Evolutionary conservation across 37 sponge, comb jelly and placozoan species (phyloP), one percentile per base, ranked within the genome.

Genomic region (Hexactinellida sp.): DNA sequence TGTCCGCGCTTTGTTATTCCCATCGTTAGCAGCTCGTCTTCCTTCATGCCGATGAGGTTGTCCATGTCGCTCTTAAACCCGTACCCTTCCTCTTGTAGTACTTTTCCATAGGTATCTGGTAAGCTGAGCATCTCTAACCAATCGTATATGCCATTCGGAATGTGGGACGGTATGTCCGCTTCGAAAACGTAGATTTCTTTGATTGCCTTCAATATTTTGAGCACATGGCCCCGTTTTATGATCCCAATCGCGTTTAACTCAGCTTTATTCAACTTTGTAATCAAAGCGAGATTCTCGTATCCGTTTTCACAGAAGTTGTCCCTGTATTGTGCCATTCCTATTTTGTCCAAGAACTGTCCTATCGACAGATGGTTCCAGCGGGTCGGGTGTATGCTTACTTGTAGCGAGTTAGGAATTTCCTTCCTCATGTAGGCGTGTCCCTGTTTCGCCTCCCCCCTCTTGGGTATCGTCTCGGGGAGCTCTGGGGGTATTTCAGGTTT

Each of bases 201-300:
- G 38, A 90, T 87, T 21, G 87, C 90, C 36, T 90, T 89, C 39
- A 85, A 84, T 24, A 93, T 82, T 7, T 87, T 84, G 0, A 89
- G 90, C 37, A 82, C 38, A 54, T 76, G 88, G 24, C 94, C 94
- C 37, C 83, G 55, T 38, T 90, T 90, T 30, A 41, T 54, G 10
- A 93, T 87, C 0, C 90, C 94, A 87, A 93, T 93, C 9, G 84
- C 87, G 36, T 87, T 36, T 16, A 93, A 83, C 85, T 93, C 94
- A 91, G 90, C 0, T 36, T 38, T 39, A 34, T 38, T n/a, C 76
- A 63, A 25, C 34, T 63, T 63, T n/a, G 76, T n/a, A 23, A 28
- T n/a, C 3, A 63, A n/a, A 21, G 76, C 76, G 3, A 63, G 34
- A 23, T 63, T 63, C 30, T 63, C 76, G 13, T 63, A 63, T 7